phyloP scores from a whole-genome alignment of 2,797 vertebrate genomes.

The Molossus alvarezi region DNA sequence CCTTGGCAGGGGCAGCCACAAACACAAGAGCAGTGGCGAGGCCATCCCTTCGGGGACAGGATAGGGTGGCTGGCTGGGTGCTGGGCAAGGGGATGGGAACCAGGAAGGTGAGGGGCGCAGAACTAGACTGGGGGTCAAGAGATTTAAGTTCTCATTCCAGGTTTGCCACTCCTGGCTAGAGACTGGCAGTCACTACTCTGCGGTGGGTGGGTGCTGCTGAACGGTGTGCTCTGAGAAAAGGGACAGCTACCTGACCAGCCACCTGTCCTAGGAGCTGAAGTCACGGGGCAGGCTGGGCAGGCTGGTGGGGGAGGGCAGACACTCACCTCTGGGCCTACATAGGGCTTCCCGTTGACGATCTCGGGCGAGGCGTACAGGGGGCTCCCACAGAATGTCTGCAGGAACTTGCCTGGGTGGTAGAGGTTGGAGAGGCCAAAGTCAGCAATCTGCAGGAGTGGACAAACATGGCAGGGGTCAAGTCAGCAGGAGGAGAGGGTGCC shows the following conservation, averaged over 20 bases:
- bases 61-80: neutral
- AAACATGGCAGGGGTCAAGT: neutral
- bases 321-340: constrained; percentile 95
- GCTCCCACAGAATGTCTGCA: constrained; percentile 98
- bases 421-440: constrained; percentile 98
- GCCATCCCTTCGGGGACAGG: neutral
- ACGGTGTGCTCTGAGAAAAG: constrained; percentile 4
- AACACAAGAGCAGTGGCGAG: neutral
- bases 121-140: neutral
- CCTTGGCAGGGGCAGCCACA: neutral
- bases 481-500: neutral
- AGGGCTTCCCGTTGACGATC: constrained; percentile 97
- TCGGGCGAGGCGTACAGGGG: constrained; percentile 98
- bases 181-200: neutral
- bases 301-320: neutral
- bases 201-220: neutral
- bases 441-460: constrained; percentile 93
- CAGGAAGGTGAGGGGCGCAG: neutral
- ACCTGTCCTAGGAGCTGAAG: neutral
- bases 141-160: neutral
- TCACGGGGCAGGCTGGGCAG: neutral
- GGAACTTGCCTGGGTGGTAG: constrained; percentile 94
- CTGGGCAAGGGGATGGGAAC: neutral
- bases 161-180: neutral
- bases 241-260: neutral